These are phyloP conservation scores for Tenualosa ilisha DNA, from an alignment of 2,797 vertebrate genomes.

Conservation along the genomic window DNA sequence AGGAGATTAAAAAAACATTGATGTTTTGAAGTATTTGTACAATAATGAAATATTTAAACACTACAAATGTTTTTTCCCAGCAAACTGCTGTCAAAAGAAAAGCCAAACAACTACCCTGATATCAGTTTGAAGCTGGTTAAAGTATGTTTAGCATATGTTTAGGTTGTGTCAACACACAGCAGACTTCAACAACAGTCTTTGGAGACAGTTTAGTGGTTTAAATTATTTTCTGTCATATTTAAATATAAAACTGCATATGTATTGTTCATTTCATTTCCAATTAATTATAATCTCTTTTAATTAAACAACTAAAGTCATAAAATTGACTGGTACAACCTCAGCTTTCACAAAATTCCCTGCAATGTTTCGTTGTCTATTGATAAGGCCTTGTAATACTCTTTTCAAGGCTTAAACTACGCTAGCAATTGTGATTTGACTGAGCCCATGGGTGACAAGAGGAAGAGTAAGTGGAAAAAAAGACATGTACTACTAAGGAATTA, in stretches of 20 bases:
- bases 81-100: not conserved
- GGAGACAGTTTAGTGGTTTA: not conserved
- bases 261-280: too few relatives aligned
- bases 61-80: not conserved
- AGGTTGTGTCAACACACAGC: not conserved
- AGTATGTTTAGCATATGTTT: not conserved
- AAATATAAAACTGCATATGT: too few relatives aligned
- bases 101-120: not conserved
- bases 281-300: too few relatives aligned
- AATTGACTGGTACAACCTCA: too few relatives aligned
- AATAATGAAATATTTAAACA: conserved; percentile 5
- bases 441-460: not conserved
- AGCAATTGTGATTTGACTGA: not conserved
- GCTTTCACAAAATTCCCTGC: too few relatives aligned
- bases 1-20: not conserved
- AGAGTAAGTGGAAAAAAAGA: not conserved
- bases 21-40: not conserved
- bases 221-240: not conserved
- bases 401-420: not conserved
- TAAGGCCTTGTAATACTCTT: too few relatives aligned
- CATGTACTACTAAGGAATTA: not conserved
- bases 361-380: too few relatives aligned
- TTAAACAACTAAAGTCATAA: too few relatives aligned
- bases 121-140: not conserved
- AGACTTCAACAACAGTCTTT: not conserved